Evolutionary conservation across 2,797 vertebrate genomes (phyloP).

Genomic region (Manis pentadactyla): DNA sequence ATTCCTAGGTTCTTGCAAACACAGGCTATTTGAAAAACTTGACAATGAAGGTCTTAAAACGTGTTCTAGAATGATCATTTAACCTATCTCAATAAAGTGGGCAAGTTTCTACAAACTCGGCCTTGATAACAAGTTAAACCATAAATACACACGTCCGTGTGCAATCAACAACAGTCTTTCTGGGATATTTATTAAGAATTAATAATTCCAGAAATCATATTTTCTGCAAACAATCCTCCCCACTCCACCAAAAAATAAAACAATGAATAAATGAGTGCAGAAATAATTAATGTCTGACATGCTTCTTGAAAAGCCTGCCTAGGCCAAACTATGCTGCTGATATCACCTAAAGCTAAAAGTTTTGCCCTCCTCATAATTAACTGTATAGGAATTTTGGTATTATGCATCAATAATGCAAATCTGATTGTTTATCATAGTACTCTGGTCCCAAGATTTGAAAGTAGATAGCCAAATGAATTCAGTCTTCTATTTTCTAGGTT

Average conservation of each 20-base stretch:
- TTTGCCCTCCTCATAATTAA: not conserved
- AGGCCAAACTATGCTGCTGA: not conserved
- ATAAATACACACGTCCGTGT: not conserved
- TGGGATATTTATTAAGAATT: not conserved
- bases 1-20: not conserved
- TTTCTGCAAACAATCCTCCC: not conserved
- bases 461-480: not conserved
- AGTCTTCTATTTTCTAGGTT: conserved; percentile 10
- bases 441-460: not conserved
- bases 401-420: not conserved
- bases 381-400: not conserved
- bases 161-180: not conserved
- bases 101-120: not conserved
- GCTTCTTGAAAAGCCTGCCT: not conserved
- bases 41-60: not conserved
- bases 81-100: not conserved
- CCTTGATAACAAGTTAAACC: not conserved
- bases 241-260: not conserved
- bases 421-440: not conserved
- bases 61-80: not conserved
- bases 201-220: not conserved
- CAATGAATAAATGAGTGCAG: not conserved
- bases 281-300: not conserved
- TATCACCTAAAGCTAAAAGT: not conserved
- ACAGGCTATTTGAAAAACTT: not conserved